A percentile compares a stretch with the other conserved stretches of the same genome.
These are phyloP conservation scores for Gallinago media DNA, from an alignment of 2,113 vertebrate genomes.

Conservation along the genomic window DNA sequence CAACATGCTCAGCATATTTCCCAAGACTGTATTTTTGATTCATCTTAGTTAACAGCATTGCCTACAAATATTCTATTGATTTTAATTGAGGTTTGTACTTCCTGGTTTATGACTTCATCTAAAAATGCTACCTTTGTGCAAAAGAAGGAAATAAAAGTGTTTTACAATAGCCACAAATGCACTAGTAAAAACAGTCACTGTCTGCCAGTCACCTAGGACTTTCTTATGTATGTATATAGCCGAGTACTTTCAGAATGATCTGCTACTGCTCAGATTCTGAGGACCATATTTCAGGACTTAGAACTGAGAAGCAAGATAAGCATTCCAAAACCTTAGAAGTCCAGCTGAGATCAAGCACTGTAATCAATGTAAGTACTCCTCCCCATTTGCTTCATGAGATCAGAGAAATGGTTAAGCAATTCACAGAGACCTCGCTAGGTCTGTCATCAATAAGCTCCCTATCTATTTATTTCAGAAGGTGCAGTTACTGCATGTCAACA, in stretches of 20 bases:
- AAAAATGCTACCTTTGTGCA: neutral
- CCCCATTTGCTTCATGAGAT: neutral
- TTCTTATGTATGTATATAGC: neutral
- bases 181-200: neutral
- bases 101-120: neutral
- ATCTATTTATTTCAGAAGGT: neutral
- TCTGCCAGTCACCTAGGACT: neutral
- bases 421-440: neutral
- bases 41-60: neutral
- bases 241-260: neutral
- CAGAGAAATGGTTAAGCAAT: neutral
- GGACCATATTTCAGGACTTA: neutral
- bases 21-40: neutral
- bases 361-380: neutral
- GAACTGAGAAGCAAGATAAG: neutral
- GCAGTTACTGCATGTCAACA: fast-evolving
- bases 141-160: neutral
- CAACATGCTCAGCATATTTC: neutral
- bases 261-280: neutral
- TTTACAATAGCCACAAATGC: neutral
- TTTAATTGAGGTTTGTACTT: neutral
- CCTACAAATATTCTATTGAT: neutral
- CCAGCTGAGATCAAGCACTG: neutral
- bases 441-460: neutral
- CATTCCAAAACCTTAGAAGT: neutral